Conservation (phyloP, 2,113 vertebrate species). For the Solea senegalensis region DNA sequence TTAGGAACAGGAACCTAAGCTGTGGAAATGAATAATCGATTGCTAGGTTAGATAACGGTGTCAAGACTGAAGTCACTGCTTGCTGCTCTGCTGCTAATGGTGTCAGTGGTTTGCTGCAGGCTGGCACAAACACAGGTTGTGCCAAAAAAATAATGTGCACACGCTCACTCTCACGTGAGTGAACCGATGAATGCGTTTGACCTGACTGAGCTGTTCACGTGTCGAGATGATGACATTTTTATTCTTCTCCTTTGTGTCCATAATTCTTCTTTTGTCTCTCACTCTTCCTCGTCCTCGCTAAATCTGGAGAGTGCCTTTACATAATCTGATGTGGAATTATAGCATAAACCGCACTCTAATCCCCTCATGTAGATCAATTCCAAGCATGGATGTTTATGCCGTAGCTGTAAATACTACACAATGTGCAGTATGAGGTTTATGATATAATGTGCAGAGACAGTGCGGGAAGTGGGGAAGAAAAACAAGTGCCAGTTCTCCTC, state of each 20-base stretch:
- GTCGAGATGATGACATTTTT: not conserved
- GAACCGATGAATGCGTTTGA: no score
- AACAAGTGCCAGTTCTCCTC: not conserved
- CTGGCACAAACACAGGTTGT: constrained; percentile 24
- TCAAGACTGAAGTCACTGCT: constrained; percentile 35
- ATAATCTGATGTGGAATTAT: constrained; percentile 60
- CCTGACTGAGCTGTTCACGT: no score
- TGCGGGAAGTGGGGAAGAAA: no score
- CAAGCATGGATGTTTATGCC: constrained; percentile 8
- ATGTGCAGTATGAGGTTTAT: not conserved
- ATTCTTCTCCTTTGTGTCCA: not conserved
- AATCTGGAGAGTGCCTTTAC: constrained; percentile 56
- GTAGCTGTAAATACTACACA: not conserved
- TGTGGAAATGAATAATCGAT: constrained; percentile 57
- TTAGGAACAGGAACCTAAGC: constrained; percentile 6
- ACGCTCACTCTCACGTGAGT: not conserved
- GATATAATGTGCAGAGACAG: not conserved
- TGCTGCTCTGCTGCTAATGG: constrained; percentile 14
- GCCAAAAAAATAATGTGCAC: not conserved
- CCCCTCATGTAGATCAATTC: constrained; percentile 41
- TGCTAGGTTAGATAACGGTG: constrained; percentile 42
- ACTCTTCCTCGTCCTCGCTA: constrained; percentile 25
- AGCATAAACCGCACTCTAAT: constrained; percentile 50
- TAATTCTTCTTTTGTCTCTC: constrained; percentile 20
- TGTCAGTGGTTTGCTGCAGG: constrained; percentile 31